Evolutionary conservation across 1,140 invertebrate genomes (phyloP), one percentile per base, ranked within the genome.

Genomic region (Bactericera cockerelli): DNA sequence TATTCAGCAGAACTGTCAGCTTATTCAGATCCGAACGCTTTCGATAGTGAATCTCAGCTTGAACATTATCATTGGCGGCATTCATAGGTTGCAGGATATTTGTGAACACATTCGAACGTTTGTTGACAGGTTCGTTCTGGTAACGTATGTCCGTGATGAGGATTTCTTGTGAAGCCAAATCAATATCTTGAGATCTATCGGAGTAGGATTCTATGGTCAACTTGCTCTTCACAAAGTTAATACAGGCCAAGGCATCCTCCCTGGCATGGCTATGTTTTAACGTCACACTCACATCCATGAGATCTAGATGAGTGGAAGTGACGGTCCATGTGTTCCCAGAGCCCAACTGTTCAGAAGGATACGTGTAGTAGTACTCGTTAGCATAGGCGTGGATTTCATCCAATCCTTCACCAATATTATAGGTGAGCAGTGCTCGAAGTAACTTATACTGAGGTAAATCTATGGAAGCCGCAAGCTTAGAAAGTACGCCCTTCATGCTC

Each of bases 81-180:
- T 63, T 58, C 56, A 86, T 75, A 1, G 91, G 89, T 69, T 91
- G 83, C 39, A 97, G 73, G 68, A 97, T 95, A 66, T 85, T 84
- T 26, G 81, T 84, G 71, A 97, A 98, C 49, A 94, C 83, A 73
- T 95, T 96, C 26, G 81, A 81, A 58, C 81, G 72, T 55, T 79
- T 77, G 69, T 86, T 83, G 26, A 77, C 78, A 26, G 84, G 83
- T 66, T 80, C 77, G 62, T 78, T 76, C 54, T 79, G 72, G 66
- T 78, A 89, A 60, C 89, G 77, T 11, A 84, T 88, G 70, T 96
- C 93, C 33, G 79, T 81, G 53, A 94, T 80, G 1, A 89, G 70
- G 68, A 97, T 95, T 72, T 95, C 91, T 69, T 88, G 85, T 0
- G 91, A 96, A 0, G 94, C 87, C 2, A 97, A 74, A 74, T 95